Percentiles rank a stretch among this genome's conserved stretches.
phyloP scores from a whole-genome alignment of 2,113 vertebrate genomes.

The Atractosteus spatula region DNA sequence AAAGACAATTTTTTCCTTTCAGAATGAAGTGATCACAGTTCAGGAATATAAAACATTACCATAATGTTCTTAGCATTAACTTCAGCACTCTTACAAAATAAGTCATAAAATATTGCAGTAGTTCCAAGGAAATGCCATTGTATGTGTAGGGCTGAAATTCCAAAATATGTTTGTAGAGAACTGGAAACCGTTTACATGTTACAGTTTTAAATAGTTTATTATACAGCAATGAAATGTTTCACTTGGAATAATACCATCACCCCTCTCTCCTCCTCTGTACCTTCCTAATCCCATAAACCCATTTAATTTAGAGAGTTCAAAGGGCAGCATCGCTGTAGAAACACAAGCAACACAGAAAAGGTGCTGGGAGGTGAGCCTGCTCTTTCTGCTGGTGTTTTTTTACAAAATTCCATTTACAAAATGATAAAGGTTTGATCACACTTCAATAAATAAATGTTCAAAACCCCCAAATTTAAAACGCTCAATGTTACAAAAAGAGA shows the following conservation, averaged over 20 bases:
- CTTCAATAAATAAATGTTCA: too few relatives aligned
- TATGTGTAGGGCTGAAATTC: conserved; percentile 8
- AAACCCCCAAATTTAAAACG: too few relatives aligned
- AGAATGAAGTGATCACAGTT: conserved; percentile 43
- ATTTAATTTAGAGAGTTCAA: neutral
- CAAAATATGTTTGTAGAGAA: conserved; percentile 21
- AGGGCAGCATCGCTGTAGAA: conserved; percentile 1
- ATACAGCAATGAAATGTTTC: neutral
- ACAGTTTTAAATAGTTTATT: conserved; percentile 26
- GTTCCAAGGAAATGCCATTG: conserved; percentile 46
- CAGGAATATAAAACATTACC: conserved; percentile 43
- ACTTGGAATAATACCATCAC: neutral
- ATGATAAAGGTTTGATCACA: too few relatives aligned
- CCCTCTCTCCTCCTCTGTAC: too few relatives aligned
- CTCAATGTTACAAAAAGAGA: too few relatives aligned
- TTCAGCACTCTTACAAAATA: conserved; percentile 35
- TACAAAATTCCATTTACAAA: too few relatives aligned
- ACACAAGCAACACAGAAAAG: conserved; percentile 6
- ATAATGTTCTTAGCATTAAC: conserved; percentile 33
- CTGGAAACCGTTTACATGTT: conserved; percentile 19
- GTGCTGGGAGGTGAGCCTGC: neutral
- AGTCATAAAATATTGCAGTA: conserved; percentile 29
- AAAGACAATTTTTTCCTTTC: conserved; percentile 16
- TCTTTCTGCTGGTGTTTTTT: too few relatives aligned
- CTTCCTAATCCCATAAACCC: neutral